Base-by-base conservation (phyloP, 1,140 invertebrate species). In the Globodera rostochiensis region DNA sequence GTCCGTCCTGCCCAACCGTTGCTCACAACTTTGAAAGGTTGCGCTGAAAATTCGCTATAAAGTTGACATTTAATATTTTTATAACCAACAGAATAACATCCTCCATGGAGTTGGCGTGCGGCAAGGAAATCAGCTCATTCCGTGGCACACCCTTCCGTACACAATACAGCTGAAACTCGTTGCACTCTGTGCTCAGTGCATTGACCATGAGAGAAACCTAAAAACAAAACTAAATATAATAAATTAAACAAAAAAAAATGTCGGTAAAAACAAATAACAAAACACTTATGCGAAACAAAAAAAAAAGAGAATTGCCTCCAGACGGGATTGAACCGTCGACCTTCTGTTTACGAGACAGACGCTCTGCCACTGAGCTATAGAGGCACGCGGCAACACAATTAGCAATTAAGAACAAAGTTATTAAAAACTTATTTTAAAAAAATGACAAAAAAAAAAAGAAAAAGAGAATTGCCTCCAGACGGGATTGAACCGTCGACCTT, bases 141-240 rank as follows among this genome's bases (percentile, higher is more conserved):
- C 45, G 15, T 15, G 84, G 73, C 11, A 87, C 85, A 9, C 85
- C 85, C 64, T 87, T 80, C 45, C 67, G 69, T 53, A 77, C 50
- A 73, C 85, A 86, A 77, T 87, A 85, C 36, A 73, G 83, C 50
- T 76, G 67, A 25, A 86, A 86, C 36, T 86, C 85, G 66, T 86
- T 87, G 70, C 85, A 84, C 70, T 86, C 85, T 25, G 47, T 84
- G 25, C 84, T 85, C 25, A 85, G 60, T 36, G 73, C 15, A 15
- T 57, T 84, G n/a, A 85, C 79, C 8, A 80, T 25, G 8, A 45
- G 25, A 11, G 53, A 25, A 9, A 83, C 80, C 74, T 84, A 77
- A 70, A 81, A 46, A 69, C 47, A 15, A 45, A 77, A 53, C 80
- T 2, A 11, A 36, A 36, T 3, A 36, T 36, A 36, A 36, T 36